Percentiles rank a stretch among this genome's conserved stretches.
These are phyloP conservation scores for Yponomeuta cagnagella DNA, from an alignment of 2,888 invertebrate species.

Conservation along the genomic window DNA sequence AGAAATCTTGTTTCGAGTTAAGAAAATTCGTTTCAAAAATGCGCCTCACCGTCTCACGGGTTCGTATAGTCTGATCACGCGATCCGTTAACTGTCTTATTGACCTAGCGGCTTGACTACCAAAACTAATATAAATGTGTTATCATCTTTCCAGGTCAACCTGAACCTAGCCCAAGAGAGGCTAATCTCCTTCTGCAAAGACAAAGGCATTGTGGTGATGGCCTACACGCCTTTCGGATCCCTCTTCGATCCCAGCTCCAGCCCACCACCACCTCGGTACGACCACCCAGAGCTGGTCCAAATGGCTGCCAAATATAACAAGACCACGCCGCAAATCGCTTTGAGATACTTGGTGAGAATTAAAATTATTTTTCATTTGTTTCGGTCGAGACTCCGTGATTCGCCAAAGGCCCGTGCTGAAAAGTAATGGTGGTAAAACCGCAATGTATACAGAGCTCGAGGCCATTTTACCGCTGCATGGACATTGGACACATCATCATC, in stretches of 20 bases:
- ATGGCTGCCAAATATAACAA: slow-evolving; percentile 77
- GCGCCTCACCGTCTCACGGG: too few species aligned
- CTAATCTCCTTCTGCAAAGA: slow-evolving; percentile 76
- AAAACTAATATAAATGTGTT: neutral
- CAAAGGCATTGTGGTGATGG: slow-evolving; percentile 77
- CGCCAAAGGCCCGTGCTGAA: too few species aligned
- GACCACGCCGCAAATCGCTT: slow-evolving; percentile 75
- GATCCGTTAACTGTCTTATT: too few species aligned
- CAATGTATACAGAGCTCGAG: too few species aligned
- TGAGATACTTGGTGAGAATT: slow-evolving; percentile 76
- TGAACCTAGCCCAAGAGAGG: slow-evolving; percentile 78
- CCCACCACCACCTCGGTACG: slow-evolving; percentile 49
- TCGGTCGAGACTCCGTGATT: neutral
- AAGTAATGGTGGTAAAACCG: too few species aligned
- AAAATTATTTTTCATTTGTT: neutral
- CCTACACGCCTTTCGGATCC: slow-evolving; percentile 79
- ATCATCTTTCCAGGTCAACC: slow-evolving; percentile 49
- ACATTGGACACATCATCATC: too few species aligned
- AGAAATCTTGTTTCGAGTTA: too few species aligned
- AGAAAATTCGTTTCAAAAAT: too few species aligned
- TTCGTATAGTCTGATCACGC: too few species aligned
- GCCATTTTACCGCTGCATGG: too few species aligned
- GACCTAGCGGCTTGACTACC: too few species aligned
- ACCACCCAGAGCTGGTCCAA: slow-evolving; percentile 63
- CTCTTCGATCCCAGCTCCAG: slow-evolving; percentile 48